Evolutionary conservation across 2,888 invertebrate genomes (phyloP), one percentile per base, ranked within the genome.

Genomic region (Heliconius sara): DNA sequence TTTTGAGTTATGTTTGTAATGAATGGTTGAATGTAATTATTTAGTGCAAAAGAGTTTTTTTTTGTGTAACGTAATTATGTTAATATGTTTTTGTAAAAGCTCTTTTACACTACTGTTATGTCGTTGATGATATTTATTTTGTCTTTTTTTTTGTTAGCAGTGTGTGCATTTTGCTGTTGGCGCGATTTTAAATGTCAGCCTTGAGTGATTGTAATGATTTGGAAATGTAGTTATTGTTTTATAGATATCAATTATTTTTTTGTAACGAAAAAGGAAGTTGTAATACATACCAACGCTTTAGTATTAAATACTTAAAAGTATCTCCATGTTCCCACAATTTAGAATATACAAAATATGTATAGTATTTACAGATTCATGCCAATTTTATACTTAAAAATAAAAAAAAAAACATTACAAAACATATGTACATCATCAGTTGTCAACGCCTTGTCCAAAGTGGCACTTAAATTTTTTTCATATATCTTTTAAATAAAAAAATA

Each of bases 131-230:
- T 12, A n/a, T 22, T 60, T n/a, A 34, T n/a, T 73, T 16, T 13
- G 22, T 60, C 25, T 73, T 34, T 52, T 57, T 9, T 57, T 52
- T n/a, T 73, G 73, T 73, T 60, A 34, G 73, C 73, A 73, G 60
- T 75, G 78, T 83, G 80, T 71, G 85, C 85, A 85, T 81, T 79
- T 79, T 81, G 84, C 84, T 83, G 84, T 84, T 82, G 70, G 80
- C 83, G 82, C 85, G 84, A 81, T 83, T 82, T 81, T 79, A 60
- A 76, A 70, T 81, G 73, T 75, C 68, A 68, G 30, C 63, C 16
- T 70, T 79, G 30, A 34, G 68, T 80, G 65, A 27, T n/a, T 60
- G 76, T 72, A 63, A 68, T 60, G 39, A 30, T 47, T 43, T 72
- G 7, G 19, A 65, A 22, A 25, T 65, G 65, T 75, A 12, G 27